Evolutionary conservation across 2,888 invertebrate species (phyloP).

Genomic region (Heterodera filipjevi): DNA sequence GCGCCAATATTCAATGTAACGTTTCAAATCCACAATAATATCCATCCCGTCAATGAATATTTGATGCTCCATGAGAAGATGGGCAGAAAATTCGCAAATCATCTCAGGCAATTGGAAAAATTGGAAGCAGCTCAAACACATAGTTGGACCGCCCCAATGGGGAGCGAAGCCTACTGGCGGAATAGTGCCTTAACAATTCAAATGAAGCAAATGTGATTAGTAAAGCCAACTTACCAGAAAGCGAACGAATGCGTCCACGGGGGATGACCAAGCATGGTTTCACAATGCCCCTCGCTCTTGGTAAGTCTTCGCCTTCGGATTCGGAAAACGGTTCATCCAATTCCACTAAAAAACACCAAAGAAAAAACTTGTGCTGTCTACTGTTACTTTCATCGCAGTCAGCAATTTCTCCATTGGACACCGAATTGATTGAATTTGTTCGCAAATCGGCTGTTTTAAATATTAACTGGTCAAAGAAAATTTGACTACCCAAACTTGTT

Average conservation of each 20-base stretch:
- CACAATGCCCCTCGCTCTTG: conserved; percentile 44
- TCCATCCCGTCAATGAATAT: conserved; percentile 63
- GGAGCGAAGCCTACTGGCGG: conserved; percentile 56
- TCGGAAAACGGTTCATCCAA: conserved; percentile 65
- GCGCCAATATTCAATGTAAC: conserved; percentile 65
- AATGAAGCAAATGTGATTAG: not conserved
- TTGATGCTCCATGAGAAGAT: conserved; percentile 62
- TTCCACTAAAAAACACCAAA: conserved; percentile 46
- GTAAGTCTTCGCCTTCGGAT: conserved; percentile 58
- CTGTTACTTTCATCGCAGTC: conserved; percentile 55
- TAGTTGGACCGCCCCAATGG: conserved; percentile 65
- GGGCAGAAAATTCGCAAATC: conserved; percentile 55
- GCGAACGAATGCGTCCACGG: conserved; percentile 62
- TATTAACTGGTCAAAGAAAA: not conserved
- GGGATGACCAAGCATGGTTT: conserved; percentile 60
- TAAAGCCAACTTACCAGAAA: conserved; percentile 52
- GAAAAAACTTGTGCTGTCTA: not conserved
- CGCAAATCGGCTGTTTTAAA: conserved; percentile 3
- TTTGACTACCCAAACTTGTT: conserved; percentile 11
- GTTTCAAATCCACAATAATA: conserved; percentile 64
- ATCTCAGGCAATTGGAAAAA: conserved; percentile 65
- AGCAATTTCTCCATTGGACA: conserved; percentile 58
- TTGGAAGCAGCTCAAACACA: conserved; percentile 64
- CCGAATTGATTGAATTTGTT: conserved; percentile 39
- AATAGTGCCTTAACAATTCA: conserved; percentile 3